Percentiles rank a stretch among this genome's conserved stretches.
Conservation (phyloP, 2,888 invertebrate species). For the Drepanosiphum platanoidis region DNA sequence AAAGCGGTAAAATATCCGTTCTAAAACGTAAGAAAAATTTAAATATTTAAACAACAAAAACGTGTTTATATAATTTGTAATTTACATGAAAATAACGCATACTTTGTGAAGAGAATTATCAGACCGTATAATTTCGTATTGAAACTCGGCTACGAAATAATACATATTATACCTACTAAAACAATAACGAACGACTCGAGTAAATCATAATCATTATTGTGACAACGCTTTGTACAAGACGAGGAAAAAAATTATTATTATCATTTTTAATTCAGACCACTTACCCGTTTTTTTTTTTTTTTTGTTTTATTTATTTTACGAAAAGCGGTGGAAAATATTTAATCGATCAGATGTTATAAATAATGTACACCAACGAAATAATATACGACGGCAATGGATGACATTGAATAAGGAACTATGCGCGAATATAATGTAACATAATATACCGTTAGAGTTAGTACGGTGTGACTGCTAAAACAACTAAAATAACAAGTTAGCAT, state of each 20-base stretch:
- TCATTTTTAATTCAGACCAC: conserved; percentile 35
- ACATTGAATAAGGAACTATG: background rate
- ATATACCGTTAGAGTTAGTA: too few relatives aligned
- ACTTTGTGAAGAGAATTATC: conserved; percentile 5
- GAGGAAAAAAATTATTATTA: conserved; percentile 13
- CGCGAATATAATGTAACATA: background rate
- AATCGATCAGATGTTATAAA: background rate
- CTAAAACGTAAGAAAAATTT: background rate
- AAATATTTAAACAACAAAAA: background rate
- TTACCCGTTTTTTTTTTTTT: conserved; percentile 32
- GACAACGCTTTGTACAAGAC: background rate
- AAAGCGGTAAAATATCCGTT: background rate
- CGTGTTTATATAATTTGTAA: conserved; percentile 37
- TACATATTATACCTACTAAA: conserved; percentile 5
- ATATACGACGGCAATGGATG: background rate
- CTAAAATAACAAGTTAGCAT: background rate
- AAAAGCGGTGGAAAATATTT: background rate
- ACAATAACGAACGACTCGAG: conserved; percentile 39
- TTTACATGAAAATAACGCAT: conserved; percentile 26
- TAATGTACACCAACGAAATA: background rate
- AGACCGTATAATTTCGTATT: conserved; percentile 43
- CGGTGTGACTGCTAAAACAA: too few relatives aligned
- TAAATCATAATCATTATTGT: conserved; percentile 39
- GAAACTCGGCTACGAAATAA: conserved; percentile 2
- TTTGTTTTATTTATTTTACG: conserved; percentile 5